Evolutionary conservation across 2,797 vertebrate genomes (phyloP).

Genomic region (Anas georgica): DNA sequence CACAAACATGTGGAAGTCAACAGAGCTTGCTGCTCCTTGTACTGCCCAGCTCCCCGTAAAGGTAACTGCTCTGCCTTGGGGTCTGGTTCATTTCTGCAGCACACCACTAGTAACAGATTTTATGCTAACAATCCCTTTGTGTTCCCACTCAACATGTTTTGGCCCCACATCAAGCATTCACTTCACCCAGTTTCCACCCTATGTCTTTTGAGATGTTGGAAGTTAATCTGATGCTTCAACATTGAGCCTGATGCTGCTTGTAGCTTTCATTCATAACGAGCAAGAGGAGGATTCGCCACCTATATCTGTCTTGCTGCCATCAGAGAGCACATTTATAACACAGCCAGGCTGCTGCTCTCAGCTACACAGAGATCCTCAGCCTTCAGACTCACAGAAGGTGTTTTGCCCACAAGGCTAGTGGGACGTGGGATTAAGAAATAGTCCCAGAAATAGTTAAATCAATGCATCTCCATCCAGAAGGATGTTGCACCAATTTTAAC

Average conservation of each 20-base stretch:
- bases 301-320: background rate
- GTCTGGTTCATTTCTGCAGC: background rate
- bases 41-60: background rate
- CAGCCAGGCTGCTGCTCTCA: fast-evolving
- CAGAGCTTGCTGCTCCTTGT: background rate
- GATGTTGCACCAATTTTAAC: background rate
- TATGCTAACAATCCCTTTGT: background rate
- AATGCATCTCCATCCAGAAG: background rate
- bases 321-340: background rate
- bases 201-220: background rate
- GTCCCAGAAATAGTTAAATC: background rate
- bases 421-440: fast-evolving
- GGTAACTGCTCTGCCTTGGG: background rate
- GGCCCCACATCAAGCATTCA: background rate
- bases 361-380: background rate
- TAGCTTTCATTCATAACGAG: background rate
- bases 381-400: background rate
- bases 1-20: fast-evolving
- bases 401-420: fast-evolving
- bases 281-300: background rate
- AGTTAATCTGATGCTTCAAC: background rate
- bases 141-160: background rate
- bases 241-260: background rate
- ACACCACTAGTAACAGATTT: background rate
- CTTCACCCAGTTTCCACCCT: background rate